Evolutionary conservation across 2,113 vertebrate genomes (phyloP).

Genomic region (Capricornis sumatraensis): DNA sequence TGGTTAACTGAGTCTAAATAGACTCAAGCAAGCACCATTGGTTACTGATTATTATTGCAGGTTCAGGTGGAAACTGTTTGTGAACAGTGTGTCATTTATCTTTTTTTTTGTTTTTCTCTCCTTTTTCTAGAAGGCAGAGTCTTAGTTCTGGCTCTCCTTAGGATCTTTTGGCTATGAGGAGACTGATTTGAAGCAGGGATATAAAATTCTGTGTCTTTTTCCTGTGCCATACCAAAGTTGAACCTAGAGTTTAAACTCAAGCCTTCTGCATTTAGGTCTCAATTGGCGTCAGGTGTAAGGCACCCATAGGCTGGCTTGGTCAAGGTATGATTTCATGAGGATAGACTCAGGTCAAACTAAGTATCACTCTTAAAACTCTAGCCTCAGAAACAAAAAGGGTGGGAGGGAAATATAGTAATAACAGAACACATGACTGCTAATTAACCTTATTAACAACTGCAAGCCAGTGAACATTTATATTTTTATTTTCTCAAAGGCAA

Average conservation of each 20-base stretch:
- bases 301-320: background rate
- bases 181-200: background rate
- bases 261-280: background rate
- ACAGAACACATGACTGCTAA: conserved; percentile 74
- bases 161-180: background rate
- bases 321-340: background rate
- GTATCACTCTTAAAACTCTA: conserved; percentile 61
- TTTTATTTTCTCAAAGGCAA: conserved; percentile 73
- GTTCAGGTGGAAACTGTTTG: background rate
- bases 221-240: background rate
- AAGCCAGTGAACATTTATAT: conserved; percentile 70
- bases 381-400: conserved; percentile 72
- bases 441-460: conserved; percentile 81
- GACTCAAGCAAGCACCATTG: background rate
- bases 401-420: conserved; percentile 70
- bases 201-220: background rate
- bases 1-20: background rate
- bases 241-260: background rate
- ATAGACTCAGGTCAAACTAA: conserved; percentile 13
- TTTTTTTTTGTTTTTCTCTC: background rate
- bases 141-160: background rate
- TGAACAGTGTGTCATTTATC: background rate
- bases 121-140: background rate
- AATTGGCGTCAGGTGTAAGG: background rate
- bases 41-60: background rate